These are phyloP conservation scores for Eurystomus gularis DNA, from an alignment of 2,113 vertebrate genomes.

Conservation along the genomic window DNA sequence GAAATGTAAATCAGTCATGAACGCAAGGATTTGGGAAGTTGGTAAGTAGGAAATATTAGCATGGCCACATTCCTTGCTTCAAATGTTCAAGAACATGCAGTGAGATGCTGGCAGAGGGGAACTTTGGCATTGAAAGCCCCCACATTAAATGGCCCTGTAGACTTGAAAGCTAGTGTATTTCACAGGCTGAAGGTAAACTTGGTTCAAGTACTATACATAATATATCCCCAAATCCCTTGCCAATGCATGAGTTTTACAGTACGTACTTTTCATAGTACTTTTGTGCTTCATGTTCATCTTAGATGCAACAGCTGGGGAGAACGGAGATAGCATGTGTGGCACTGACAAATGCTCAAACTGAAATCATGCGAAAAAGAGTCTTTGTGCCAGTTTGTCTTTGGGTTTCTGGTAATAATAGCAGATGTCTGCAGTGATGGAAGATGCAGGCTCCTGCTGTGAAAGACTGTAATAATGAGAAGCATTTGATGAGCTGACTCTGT, in stretches of 20 bases:
- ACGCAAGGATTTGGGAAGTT: background rate
- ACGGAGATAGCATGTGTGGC: background rate
- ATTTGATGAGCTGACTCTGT: conserved; percentile 35
- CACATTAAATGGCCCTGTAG: background rate
- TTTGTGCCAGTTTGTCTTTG: background rate
- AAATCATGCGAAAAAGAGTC: conserved; percentile 25
- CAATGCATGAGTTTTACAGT: background rate
- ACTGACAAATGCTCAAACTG: background rate
- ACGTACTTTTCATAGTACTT: background rate
- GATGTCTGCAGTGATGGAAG: conserved; percentile 37
- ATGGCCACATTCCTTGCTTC: background rate
- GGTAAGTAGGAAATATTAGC: background rate
- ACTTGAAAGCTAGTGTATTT: background rate
- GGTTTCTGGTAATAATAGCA: conserved; percentile 29
- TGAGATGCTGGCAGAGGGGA: background rate
- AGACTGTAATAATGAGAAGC: conserved; percentile 27
- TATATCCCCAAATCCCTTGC: background rate
- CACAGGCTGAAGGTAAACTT: background rate
- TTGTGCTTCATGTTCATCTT: background rate
- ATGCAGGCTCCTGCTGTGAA: conserved; percentile 32
- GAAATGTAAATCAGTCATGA: background rate
- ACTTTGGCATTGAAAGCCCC: background rate
- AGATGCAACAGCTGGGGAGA: background rate
- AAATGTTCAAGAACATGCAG: background rate
- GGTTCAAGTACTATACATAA: background rate